phyloP scores from a whole-genome alignment of 2,888 invertebrate species.

The Dermolepida albohirtum region DNA sequence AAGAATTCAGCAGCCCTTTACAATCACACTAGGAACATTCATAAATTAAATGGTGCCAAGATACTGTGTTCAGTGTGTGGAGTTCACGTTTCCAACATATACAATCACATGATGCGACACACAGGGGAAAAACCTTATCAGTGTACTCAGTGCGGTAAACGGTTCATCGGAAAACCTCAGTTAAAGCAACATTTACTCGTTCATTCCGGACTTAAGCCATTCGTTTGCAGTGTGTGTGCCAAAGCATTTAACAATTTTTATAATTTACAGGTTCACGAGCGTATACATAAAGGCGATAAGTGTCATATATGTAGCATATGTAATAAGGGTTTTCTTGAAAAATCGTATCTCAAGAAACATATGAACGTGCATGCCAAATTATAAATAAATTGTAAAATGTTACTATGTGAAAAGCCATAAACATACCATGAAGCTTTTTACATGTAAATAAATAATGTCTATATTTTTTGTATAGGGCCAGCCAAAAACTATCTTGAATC shows the following conservation, averaged over 20 bases:
- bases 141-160: slow-evolving; percentile 56
- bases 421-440: no score
- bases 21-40: slow-evolving; percentile 54
- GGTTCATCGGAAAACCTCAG: slow-evolving; percentile 54
- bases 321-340: slow-evolving; percentile 57
- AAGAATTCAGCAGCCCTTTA: slow-evolving; percentile 53
- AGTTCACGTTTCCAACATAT: slow-evolving; percentile 55
- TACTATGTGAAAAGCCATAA: no score
- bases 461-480: no score
- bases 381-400: slow-evolving; percentile 24
- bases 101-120: slow-evolving; percentile 56
- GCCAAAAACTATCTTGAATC: no score
- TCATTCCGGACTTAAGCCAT: slow-evolving; percentile 57
- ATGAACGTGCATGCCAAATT: slow-evolving; percentile 54
- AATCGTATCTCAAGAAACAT: slow-evolving; percentile 58
- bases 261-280: slow-evolving; percentile 58
- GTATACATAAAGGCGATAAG: slow-evolving; percentile 57
- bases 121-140: slow-evolving; percentile 53
- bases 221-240: slow-evolving; percentile 57
- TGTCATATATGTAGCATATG: slow-evolving; percentile 57
- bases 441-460: no score
- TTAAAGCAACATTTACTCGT: slow-evolving; percentile 55
- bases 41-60: slow-evolving; percentile 52
- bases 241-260: slow-evolving; percentile 58
- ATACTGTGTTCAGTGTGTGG: slow-evolving; percentile 57